These are phyloP conservation scores for Autographa gamma DNA, from an alignment of 2,888 invertebrate genomes.

Conservation along the genomic window DNA sequence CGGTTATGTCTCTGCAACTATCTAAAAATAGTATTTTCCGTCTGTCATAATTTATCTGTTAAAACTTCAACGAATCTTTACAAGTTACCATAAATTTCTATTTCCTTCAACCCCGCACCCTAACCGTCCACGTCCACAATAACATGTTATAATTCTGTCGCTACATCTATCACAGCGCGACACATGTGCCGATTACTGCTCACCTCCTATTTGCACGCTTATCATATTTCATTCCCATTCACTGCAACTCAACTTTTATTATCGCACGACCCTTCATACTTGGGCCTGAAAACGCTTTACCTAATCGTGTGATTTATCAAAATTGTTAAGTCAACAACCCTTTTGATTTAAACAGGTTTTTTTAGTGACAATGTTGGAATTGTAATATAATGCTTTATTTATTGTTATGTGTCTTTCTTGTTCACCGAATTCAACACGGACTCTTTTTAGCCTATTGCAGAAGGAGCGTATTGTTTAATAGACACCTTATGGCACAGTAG, in stretches of 20 bases:
- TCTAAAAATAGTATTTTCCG: too few relatives aligned
- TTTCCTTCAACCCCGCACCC: constrained; percentile 39
- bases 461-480: too few relatives aligned
- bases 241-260: constrained; percentile 49
- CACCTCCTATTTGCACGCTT: constrained; percentile 63
- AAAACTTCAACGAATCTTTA: not conserved
- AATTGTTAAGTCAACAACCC: constrained; percentile 10
- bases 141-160: constrained; percentile 64
- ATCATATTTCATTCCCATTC: constrained; percentile 69
- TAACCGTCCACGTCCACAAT: constrained; percentile 24
- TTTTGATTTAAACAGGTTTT: constrained; percentile 11
- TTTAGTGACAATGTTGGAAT: not conserved
- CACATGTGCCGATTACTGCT: constrained; percentile 78
- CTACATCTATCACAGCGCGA: constrained; percentile 77
- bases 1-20: too few relatives aligned
- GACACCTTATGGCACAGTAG: too few relatives aligned
- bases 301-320: constrained; percentile 28
- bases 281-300: constrained; percentile 16
- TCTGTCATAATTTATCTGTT: too few relatives aligned
- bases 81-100: too few relatives aligned
- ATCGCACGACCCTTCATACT: constrained; percentile 26
- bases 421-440: not conserved
- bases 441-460: too few relatives aligned
- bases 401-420: not conserved
- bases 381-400: not conserved